Evolutionary conservation across 2,797 vertebrate species (phyloP).

Genomic region (Nannoperca australis): DNA sequence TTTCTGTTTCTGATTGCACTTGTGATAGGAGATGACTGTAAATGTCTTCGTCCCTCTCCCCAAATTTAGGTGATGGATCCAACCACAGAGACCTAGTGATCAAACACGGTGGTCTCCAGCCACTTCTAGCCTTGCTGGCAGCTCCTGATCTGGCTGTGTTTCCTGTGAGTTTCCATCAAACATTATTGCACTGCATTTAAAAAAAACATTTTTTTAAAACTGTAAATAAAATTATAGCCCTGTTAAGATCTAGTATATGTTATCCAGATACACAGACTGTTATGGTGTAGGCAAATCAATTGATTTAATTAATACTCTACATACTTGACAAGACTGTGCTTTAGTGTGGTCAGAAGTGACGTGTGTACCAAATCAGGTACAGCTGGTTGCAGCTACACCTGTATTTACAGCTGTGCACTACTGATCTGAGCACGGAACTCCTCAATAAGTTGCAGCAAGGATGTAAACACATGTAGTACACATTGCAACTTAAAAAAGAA

Average conservation of each 20-base stretch:
- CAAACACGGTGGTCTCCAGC: conserved; percentile 90
- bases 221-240: neutral
- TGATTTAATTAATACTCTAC: neutral
- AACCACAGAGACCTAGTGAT: conserved; percentile 93
- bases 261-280: neutral
- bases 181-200: neutral
- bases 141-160: conserved; percentile 89
- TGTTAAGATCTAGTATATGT: neutral
- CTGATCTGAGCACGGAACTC: neutral
- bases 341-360: neutral
- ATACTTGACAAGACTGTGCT: neutral
- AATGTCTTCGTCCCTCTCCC: neutral
- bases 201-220: too few species aligned
- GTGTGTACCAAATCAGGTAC: neutral
- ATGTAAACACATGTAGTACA: neutral
- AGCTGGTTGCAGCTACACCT: neutral
- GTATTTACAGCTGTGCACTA: neutral
- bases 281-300: neutral
- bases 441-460: neutral
- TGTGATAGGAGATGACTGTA: neutral
- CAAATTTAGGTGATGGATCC: conserved; percentile 90
- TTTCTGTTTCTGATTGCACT: neutral
- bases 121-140: conserved; percentile 88
- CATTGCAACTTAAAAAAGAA: neutral
- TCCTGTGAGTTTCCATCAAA: conserved; percentile 85